Evolutionary conservation across 2,113 vertebrate genomes (phyloP).

Genomic region (Oreochromis spilurus): DNA sequence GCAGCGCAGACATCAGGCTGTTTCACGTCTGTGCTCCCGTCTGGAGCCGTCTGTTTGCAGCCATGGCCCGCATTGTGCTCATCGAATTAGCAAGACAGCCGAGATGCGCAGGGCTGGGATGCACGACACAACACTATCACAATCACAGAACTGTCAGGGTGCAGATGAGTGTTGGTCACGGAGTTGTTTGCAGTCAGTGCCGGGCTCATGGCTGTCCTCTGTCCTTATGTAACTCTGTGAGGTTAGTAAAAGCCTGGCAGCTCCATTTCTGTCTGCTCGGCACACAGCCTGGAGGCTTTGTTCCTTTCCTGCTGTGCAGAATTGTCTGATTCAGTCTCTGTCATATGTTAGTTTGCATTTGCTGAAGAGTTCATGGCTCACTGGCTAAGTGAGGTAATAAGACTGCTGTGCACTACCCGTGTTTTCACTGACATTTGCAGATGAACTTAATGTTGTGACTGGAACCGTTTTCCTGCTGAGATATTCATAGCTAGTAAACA

Average conservation of each 20-base stretch:
- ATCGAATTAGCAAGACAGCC: not conserved
- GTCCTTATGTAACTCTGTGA: not conserved
- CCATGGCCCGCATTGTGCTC: not conserved
- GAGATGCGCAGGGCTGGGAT: not conserved
- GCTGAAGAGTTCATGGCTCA: not conserved
- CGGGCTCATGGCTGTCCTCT: not conserved
- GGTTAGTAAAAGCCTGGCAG: not conserved
- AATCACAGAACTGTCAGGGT: not conserved
- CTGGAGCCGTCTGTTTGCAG: not conserved
- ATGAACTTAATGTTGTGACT: not conserved
- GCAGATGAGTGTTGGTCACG: not conserved
- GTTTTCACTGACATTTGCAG: not conserved
- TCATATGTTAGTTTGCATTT: not conserved
- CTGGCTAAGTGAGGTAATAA: not conserved
- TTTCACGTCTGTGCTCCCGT: not conserved
- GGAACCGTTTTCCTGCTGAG: not conserved
- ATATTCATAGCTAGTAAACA: not conserved
- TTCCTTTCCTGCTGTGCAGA: not conserved
- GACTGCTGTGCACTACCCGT: not conserved
- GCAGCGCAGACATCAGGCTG: not conserved
- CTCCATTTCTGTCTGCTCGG: not conserved
- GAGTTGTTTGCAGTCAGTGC: accelerated
- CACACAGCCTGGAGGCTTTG: not conserved
- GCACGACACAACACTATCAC: not conserved
- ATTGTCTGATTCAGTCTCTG: not conserved